Conservation (phyloP, 92 coral and sea anemone genomes). For the Zoanthus solanderi region DNA sequence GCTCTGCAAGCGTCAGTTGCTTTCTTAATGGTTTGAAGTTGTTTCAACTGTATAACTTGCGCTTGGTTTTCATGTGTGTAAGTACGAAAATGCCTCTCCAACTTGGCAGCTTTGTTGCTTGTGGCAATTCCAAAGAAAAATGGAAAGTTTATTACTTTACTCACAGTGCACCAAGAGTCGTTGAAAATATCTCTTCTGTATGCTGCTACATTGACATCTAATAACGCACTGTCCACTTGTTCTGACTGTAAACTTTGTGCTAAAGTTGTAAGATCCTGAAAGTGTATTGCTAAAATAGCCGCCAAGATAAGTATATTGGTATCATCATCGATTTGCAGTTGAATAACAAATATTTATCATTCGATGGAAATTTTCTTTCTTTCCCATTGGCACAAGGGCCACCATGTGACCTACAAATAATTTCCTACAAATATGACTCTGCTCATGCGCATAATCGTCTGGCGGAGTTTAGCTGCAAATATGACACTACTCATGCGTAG, state of each 20-base stretch:
- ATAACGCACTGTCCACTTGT: background rate
- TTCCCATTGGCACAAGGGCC: too few relatives aligned
- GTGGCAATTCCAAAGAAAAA: background rate
- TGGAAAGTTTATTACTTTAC: background rate
- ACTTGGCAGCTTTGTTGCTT: background rate
- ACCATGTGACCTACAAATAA: too few relatives aligned
- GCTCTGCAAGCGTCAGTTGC: too few relatives aligned
- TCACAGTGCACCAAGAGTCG: slow-evolving; percentile 1
- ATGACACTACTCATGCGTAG: too few relatives aligned
- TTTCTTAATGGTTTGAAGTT: too few relatives aligned
- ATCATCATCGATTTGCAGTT: too few relatives aligned
- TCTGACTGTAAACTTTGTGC: background rate
- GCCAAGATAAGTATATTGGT: too few relatives aligned
- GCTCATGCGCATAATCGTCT: too few relatives aligned
- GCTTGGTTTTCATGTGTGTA: background rate
- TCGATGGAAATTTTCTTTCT: too few relatives aligned
- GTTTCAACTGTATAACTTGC: background rate
- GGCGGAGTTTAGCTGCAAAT: too few relatives aligned
- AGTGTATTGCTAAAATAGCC: background rate
- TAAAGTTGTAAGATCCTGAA: background rate
- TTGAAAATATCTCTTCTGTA: background rate
- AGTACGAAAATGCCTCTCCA: background rate
- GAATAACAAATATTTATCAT: too few relatives aligned
- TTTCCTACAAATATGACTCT: too few relatives aligned
- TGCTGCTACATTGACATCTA: background rate